Percentiles rank a stretch among this genome's conserved stretches.
Conservation (phyloP, 2,797 vertebrate species). For the Parauchenoglanis ngamensis region DNA sequence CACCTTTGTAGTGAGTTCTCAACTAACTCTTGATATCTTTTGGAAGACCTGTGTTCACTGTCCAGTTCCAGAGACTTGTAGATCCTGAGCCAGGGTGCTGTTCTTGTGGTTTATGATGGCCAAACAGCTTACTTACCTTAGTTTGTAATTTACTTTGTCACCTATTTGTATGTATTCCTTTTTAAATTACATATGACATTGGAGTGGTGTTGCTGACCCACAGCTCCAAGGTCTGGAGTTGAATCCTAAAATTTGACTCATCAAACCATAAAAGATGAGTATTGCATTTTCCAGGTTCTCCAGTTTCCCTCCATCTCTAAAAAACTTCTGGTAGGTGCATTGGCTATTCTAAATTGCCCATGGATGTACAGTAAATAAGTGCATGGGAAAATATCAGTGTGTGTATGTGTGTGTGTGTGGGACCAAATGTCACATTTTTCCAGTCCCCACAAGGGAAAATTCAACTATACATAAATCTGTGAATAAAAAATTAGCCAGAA, state of each 20-base stretch:
- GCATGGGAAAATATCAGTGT: too few species aligned
- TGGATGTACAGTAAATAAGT: too few species aligned
- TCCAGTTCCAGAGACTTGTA: not conserved
- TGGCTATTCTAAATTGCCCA: too few species aligned
- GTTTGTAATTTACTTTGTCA: not conserved
- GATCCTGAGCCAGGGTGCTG: not conserved
- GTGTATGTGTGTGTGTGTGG: too few species aligned
- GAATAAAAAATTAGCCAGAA: too few species aligned
- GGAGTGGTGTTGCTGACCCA: not conserved
- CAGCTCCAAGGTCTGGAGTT: not conserved
- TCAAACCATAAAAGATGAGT: not conserved
- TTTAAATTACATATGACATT: not conserved
- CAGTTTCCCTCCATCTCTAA: not conserved
- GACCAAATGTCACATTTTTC: too few species aligned
- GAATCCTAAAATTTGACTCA: not conserved
- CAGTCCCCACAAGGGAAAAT: too few species aligned
- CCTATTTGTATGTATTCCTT: not conserved
- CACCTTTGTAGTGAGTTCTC: not conserved
- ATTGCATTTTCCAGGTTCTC: not conserved
- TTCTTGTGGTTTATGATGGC: not conserved
- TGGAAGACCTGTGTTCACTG: not conserved
- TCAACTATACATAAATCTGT: too few species aligned
- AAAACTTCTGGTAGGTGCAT: too few species aligned
- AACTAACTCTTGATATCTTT: not conserved
- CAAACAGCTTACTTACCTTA: not conserved